Evolutionary conservation across 1,140 invertebrate genomes (phyloP), one percentile per base, ranked within the genome.

Genomic region (Gerris buenoi): DNA sequence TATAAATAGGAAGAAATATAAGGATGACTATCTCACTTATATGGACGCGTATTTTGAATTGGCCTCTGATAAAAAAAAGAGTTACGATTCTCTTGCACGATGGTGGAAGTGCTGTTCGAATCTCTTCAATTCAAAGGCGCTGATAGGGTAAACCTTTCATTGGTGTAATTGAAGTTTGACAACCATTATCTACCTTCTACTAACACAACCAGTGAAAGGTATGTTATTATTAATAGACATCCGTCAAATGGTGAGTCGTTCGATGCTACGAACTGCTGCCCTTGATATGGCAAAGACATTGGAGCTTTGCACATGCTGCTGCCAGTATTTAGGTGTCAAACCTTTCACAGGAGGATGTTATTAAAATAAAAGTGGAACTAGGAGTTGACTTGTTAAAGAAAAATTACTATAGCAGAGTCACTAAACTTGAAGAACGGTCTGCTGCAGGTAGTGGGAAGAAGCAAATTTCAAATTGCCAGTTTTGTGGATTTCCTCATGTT

Each of bases 401-500:
- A 46, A 18, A 46, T 46, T 10, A 46, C 5, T 46, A 10, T 18
- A 46, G 33, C 33, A 5, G 33, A 46, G 5, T 5, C 18, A 46
- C 18, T 5, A 18, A 10, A 10, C 33, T 10, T 5, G 33, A 46
- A 65, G 33, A 29, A 65, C 29, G 46, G 13, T 33, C 18, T 65
- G 23, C n/a, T n/a, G 26, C 27, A 27, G 64, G 27, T 14, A 65
- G 25, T 22, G 23, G 27, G 27, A 33, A 33, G 64, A 2, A 18
- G 64, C 64, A 18, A 65, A 27, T 25, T 18, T 33, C 33, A 65
- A 22, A 65, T 22, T 65, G 64, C 29, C 27, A 65, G 25, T 65
- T 65, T 65, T 65, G 64, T 46, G 64, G 64, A 22, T 65, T 33
- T 46, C 23, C 64, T 10, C 64, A 65, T 46, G 27, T 33, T 46